These are phyloP conservation scores for Sebastes glaucus DNA, from an alignment of 2,797 vertebrate genomes.

Conservation along the genomic window DNA sequence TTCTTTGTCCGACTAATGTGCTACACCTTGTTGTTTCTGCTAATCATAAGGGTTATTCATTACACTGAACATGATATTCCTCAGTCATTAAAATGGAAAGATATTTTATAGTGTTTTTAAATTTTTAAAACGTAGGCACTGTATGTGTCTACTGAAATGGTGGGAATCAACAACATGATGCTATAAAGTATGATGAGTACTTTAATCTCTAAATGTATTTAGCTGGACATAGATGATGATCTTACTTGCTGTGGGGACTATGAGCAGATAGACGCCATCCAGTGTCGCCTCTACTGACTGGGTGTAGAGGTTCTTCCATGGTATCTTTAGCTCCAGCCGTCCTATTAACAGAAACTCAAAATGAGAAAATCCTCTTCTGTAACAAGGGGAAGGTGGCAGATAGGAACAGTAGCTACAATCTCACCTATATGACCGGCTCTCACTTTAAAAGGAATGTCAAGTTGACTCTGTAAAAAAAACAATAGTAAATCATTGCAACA, in stretches of 20 bases:
- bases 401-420: constrained; percentile 16
- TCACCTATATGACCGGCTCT: constrained; percentile 96
- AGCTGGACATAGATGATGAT: constrained; percentile 37
- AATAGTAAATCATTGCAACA: constrained; percentile 11
- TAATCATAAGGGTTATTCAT: neutral
- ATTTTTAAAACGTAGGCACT: neutral
- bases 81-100: neutral
- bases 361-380: neutral
- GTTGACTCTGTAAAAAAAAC: constrained; percentile 86
- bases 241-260: constrained; percentile 98
- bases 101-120: neutral
- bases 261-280: constrained; percentile 94
- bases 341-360: constrained; percentile 73
- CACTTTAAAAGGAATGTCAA: constrained; percentile 98
- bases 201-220: neutral
- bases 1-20: neutral
- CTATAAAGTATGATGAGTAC: neutral
- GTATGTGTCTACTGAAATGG: neutral
- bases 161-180: neutral
- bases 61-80: neutral
- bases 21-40: neutral
- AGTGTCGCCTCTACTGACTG: constrained; percentile 96
- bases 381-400: neutral
- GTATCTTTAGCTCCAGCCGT: constrained; percentile 92
- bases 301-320: constrained; percentile 97